Base-by-base conservation (phyloP, 1,140 invertebrate species). In the Aphelenchoides besseyi region DNA sequence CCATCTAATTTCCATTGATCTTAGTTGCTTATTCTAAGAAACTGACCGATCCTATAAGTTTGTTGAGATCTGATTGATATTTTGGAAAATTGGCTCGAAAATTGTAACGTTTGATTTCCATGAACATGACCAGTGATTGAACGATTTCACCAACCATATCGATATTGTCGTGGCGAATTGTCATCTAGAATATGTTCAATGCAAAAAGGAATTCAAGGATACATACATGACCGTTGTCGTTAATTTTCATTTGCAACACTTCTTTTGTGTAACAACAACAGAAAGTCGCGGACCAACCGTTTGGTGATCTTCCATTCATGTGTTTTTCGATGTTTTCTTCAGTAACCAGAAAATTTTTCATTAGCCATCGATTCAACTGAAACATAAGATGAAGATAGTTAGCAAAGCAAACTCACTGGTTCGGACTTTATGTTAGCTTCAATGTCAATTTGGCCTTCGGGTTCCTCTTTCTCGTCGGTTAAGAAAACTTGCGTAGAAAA, bases 161-260 rank as follows among this genome's bases (percentile, higher is more conserved):
- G n/a, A 79, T 78, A 26, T 80, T 35, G 62, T 78, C 77, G 52
- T 80, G 72, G 18, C 66, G 48, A 16, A 73, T 68, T 52, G 37
- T 69, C 2, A 71, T 23, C 54, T 69, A 67, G 32, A 32, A 32
- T 36, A 5, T 28, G 18, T 18, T 28, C 18, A n/a, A 69, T 30
- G 63, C 48, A 61, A 70, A 68, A 9, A 1, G 30, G 16, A 68
- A 67, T 32, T 5, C 2, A 68, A 1, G n/a, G 33, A 30, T 3
- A 1, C 69, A 16, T 67, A 63, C 69, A n/a, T 70, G 62, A 8
- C 26, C 33, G 9, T 53, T 64, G 3, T 64, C 62, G 3, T 3
- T 32, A 8, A 66, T 55, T 33, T 53, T 18, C 30, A 66, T 66
- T 23, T n/a, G 18, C 63, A 66, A 66, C 16, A 66, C 16, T 35